These are phyloP conservation scores for Lissocephala sabroskyi DNA, from an alignment of 2,888 invertebrate species.

Conservation along the genomic window DNA sequence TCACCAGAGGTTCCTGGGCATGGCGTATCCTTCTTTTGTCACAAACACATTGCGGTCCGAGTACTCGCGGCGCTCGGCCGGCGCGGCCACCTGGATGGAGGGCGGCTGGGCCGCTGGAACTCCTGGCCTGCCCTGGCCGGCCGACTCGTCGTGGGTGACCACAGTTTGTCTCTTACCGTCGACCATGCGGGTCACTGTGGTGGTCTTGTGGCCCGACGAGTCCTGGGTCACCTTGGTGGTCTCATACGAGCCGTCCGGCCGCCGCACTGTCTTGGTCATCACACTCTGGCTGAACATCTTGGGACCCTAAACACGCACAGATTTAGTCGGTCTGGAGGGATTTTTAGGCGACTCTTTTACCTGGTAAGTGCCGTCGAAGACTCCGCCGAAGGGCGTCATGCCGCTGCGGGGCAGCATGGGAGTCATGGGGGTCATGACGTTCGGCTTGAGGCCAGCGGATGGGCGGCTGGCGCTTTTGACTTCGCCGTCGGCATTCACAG, in stretches of 20 bases:
- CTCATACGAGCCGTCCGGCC: conserved; percentile 76
- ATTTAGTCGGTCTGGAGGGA: neutral
- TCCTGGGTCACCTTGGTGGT: conserved; percentile 75
- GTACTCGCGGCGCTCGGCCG: conserved; percentile 20
- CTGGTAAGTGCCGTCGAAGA: conserved; percentile 70
- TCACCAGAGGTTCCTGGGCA: conserved; percentile 73
- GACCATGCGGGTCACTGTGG: conserved; percentile 73
- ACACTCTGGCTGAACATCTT: conserved; percentile 75
- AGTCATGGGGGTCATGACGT: conserved; percentile 60
- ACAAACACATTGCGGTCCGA: conserved; percentile 69
- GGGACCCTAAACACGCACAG: conserved; percentile 46
- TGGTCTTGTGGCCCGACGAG: conserved; percentile 76
- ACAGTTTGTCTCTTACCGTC: conserved; percentile 69
- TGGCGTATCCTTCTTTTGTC: conserved; percentile 72
- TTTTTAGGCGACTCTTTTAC: conserved; percentile 25
- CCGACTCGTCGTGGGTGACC: conserved; percentile 49
- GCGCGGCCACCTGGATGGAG: neutral
- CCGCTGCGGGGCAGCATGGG: conserved; percentile 50
- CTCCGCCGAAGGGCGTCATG: conserved; percentile 63
- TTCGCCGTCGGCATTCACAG: conserved; percentile 61
- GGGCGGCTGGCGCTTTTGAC: conserved; percentile 33
- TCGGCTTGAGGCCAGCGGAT: conserved; percentile 53
- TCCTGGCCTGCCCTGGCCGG: conserved; percentile 15
- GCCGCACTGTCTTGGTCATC: conserved; percentile 74
- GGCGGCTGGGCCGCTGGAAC: conserved; percentile 4